Base-by-base conservation (phyloP, 2,797 vertebrate genomes). In the Epinephelus awoara region DNA sequence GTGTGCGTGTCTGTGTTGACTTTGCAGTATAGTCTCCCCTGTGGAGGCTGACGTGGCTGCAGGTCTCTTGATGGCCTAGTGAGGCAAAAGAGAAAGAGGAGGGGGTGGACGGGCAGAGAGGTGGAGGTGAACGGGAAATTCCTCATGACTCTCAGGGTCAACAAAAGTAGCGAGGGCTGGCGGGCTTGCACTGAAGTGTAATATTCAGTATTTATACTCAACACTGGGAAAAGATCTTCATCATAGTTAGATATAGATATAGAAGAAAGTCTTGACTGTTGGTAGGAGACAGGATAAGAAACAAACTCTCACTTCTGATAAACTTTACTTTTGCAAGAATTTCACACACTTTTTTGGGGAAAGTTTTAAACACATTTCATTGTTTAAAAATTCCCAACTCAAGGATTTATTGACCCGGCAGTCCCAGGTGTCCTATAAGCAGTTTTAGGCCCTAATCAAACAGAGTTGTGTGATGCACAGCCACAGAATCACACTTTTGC, bases 121-220 rank as follows among this genome's bases (percentile, higher is more conserved):
- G 80, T 55, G 64, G 44, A 72, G 29, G 49, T 76, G 44, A 65
- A 55, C 63, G 56, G 65, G 68, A 84, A 92, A 94, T 94, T 94
- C 92, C 94, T 93, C 93, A 94, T 86, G 87, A 72, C 68, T 88
- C 80, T 90, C 82, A 93, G 79, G 90, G 84, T 94, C 91, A 94
- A 94, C 91, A 94, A 54, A 79, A 63, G 75, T 46, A 52, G 51
- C 58, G 63, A 5, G 47, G 23, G 46, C 69, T n/a, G 4, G 58
- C 10, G 4, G 54, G 54, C 29, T 87, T 19, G 17, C 92, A 89
- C 79, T 52, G 14, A 40, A 46, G 88, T 92, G 92, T 75, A 63
- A 90, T 61, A 85, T 82, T 89, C 80, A 64, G 61, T 78, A 64
- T 51, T 82, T 42, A 82, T 56, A 71, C 82, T 82, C 77, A 79